Evolutionary conservation across 2,888 invertebrate genomes (phyloP), one percentile per base, ranked within the genome.

Genomic region (Elegia similella): DNA sequence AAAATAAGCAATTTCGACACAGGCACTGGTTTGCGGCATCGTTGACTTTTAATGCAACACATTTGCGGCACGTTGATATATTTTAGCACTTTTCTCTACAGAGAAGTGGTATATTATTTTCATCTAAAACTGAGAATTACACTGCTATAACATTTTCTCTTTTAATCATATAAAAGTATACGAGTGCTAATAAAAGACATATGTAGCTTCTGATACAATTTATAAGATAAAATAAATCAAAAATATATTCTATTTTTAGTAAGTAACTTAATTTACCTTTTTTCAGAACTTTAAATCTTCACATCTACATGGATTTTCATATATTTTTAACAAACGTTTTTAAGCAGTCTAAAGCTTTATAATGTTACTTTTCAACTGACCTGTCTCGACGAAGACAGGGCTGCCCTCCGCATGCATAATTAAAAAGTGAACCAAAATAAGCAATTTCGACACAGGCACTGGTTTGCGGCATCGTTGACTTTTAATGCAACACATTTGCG

Each of bases 1-100:
- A 82, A 87, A 87, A 86, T 85, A 87, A 87, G 87, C 86, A 85
- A 87, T 88, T 86, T 86, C 79, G 80, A 78, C 86, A 80, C 82
- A 75, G 77, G 78, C 81, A 80, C 82, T 82, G 84, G 82, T 86
- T 23, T 82, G 84, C 78, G 81, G 81, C 71, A 68, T 75, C 79
- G 78, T 84, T 84, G 78, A 76, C 78, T 82, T 85, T 85, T 83
- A 82, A 84, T 85, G 71, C 72, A 70, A 74, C 76, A 76, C 73
- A 75, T 78, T 77, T 74, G 64, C 69, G 68, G 66, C 71, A 61
- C 66, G 74, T 23, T 67, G 56, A 59, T 64, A 57, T 59, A 56
- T 60, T 54, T 62, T 54, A 62, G 58, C 62, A 62, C 55, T 62
- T 64, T 57, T 34, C 54, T 53, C 55, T 55, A 6, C 29, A 38